Conservation (phyloP, 2,797 vertebrate genomes). For the Spatula versicolor region DNA sequence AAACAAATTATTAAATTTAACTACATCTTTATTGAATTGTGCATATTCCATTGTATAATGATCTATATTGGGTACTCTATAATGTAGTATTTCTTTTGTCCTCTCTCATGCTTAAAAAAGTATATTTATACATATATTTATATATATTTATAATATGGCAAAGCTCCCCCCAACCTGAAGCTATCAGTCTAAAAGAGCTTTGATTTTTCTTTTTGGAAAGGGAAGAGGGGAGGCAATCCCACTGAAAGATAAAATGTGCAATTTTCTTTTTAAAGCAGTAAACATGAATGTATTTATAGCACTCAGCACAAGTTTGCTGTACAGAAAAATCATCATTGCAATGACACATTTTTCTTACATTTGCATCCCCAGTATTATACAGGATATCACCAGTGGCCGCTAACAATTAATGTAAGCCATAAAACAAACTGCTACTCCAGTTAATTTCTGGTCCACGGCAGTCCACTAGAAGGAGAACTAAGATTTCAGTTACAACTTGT, state of each 20-base stretch:
- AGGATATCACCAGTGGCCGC: conserved; percentile 61
- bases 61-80: conserved; percentile 72
- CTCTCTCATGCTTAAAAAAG: conserved; percentile 82
- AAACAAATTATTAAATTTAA: conserved; percentile 70
- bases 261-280: conserved; percentile 79
- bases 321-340: conserved; percentile 67
- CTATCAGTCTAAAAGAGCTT: conserved; percentile 71
- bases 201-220: conserved; percentile 57
- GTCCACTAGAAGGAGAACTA: conserved; percentile 19
- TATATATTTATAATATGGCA: conserved; percentile 78
- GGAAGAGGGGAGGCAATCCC: conserved; percentile 69
- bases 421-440: conserved; percentile 61
- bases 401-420: conserved; percentile 49
- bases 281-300: conserved; percentile 80
- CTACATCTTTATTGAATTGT: conserved; percentile 80
- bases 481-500: neutral
- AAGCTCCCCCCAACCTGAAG: conserved; percentile 71
- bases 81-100: conserved; percentile 71
- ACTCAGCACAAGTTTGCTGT: conserved; percentile 73
- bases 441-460: conserved; percentile 55
- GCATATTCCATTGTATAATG: conserved; percentile 79
- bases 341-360: conserved; percentile 59
- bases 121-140: conserved; percentile 81
- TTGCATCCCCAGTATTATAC: conserved; percentile 68
- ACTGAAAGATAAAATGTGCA: conserved; percentile 79